A percentile compares a stretch with the other conserved stretches of the same genome.
phyloP scores from a whole-genome alignment of 2,888 invertebrate species.

The Dioctria rufipes region DNA sequence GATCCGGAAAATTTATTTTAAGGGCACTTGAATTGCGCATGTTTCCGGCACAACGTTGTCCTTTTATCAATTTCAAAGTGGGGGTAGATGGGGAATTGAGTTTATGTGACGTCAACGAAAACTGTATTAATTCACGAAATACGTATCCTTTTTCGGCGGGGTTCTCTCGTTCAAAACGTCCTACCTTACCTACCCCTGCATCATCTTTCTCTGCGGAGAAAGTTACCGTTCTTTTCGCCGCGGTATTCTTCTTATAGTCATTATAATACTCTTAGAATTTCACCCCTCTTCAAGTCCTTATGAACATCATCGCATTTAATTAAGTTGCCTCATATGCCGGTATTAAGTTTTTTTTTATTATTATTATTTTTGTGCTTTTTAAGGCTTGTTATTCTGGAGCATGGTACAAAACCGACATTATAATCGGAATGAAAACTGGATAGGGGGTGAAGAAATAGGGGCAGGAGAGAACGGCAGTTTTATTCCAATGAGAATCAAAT shows the following conservation, averaged over 20 bases:
- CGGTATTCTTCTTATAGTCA: slow-evolving; percentile 33
- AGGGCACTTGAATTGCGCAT: slow-evolving; percentile 43
- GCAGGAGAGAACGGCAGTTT: not conserved
- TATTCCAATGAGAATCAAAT: not conserved
- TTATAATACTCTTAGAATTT: slow-evolving; percentile 40
- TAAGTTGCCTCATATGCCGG: slow-evolving; percentile 45
- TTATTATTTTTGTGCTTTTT: slow-evolving; percentile 20
- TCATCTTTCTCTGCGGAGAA: not conserved
- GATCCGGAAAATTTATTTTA: slow-evolving; percentile 48
- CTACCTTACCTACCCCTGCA: not conserved
- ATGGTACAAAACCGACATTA: slow-evolving; percentile 31
- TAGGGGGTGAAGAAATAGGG: not conserved
- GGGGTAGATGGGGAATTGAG: slow-evolving; percentile 19
- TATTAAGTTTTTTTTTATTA: not conserved
- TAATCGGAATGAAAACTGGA: too few relatives aligned
- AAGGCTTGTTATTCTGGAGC: slow-evolving; percentile 10
- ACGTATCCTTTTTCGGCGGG: slow-evolving; percentile 27
- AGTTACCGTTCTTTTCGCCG: not conserved
- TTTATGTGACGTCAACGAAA: slow-evolving; percentile 46
- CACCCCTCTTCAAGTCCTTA: slow-evolving; percentile 25
- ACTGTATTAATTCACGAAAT: slow-evolving; percentile 38
- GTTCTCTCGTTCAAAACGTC: not conserved
- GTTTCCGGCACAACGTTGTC: slow-evolving; percentile 44
- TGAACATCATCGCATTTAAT: slow-evolving; percentile 46
- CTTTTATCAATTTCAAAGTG: slow-evolving; percentile 7